Percentiles rank a stretch among this genome's conserved stretches.
phyloP scores from a whole-genome alignment of 2,797 vertebrate species.

The Sciurus carolinensis region DNA sequence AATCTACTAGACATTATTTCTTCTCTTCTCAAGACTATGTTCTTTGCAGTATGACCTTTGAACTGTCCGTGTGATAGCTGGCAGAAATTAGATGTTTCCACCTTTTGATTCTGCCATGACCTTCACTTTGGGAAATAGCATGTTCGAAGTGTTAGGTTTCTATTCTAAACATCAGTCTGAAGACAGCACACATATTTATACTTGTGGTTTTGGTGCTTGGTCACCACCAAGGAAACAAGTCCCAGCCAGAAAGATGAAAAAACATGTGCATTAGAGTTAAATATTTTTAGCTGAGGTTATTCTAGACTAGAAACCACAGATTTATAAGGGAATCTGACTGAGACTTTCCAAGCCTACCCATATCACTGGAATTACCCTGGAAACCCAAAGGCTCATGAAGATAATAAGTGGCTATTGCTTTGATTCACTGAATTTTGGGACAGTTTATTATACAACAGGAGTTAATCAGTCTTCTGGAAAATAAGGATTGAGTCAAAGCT shows the following conservation, averaged over 20 bases:
- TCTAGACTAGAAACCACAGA: not conserved
- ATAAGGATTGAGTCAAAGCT: not conserved
- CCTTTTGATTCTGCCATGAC: not conserved
- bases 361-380: not conserved
- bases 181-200: not conserved
- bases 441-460: not conserved
- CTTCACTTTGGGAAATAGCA: not conserved
- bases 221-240: not conserved
- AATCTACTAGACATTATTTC: not conserved
- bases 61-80: not conserved
- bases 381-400: not conserved
- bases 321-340: not conserved
- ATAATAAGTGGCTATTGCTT: not conserved
- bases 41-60: not conserved
- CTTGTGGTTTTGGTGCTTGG: not conserved
- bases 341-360: not conserved
- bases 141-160: not conserved
- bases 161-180: not conserved
- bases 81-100: not conserved
- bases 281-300: not conserved
- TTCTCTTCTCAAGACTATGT: not conserved
- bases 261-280: not conserved
- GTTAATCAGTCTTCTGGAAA: not conserved
- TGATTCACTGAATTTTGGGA: not conserved
- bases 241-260: not conserved